Evolutionary conservation across 2,888 invertebrate species (phyloP).

Genomic region (Dysmachus trigonus): DNA sequence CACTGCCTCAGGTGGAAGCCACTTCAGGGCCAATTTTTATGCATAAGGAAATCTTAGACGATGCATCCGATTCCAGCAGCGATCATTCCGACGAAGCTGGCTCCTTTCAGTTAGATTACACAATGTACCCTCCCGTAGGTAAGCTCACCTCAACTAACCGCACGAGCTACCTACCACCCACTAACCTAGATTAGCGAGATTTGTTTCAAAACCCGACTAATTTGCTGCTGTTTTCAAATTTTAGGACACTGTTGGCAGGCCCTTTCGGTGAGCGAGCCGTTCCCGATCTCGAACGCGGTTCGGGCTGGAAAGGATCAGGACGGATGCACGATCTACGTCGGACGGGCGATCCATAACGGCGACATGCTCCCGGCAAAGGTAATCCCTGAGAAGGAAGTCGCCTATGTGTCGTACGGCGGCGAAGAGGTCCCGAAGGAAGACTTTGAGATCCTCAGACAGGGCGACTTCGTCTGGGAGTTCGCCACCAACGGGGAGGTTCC

Average conservation of each 20-base stretch:
- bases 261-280: not conserved
- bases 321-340: slow-evolving; percentile 78
- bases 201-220: not conserved
- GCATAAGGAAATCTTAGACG: not conserved
- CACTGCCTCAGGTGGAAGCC: not conserved
- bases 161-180: not conserved
- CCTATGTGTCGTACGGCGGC: slow-evolving; percentile 72
- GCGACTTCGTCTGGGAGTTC: slow-evolving; percentile 73
- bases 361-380: slow-evolving; percentile 72
- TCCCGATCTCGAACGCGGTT: slow-evolving; percentile 62
- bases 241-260: slow-evolving; percentile 33
- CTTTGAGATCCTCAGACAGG: slow-evolving; percentile 73
- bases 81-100: not conserved
- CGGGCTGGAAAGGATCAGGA: slow-evolving; percentile 75
- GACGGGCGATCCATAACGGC: slow-evolving; percentile 73
- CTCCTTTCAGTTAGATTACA: not conserved
- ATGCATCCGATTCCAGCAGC: slow-evolving; percentile 7
- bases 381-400: slow-evolving; percentile 69
- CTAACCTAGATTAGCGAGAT: not conserved
- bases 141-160: not conserved
- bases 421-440: slow-evolving; percentile 72
- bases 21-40: not conserved
- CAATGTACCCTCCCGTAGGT: slow-evolving; percentile 32
- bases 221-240: not conserved
- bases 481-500: slow-evolving; percentile 72